These are phyloP conservation scores for Apis dorsata DNA, from an alignment of 1,140 invertebrate species.

Conservation along the genomic window DNA sequence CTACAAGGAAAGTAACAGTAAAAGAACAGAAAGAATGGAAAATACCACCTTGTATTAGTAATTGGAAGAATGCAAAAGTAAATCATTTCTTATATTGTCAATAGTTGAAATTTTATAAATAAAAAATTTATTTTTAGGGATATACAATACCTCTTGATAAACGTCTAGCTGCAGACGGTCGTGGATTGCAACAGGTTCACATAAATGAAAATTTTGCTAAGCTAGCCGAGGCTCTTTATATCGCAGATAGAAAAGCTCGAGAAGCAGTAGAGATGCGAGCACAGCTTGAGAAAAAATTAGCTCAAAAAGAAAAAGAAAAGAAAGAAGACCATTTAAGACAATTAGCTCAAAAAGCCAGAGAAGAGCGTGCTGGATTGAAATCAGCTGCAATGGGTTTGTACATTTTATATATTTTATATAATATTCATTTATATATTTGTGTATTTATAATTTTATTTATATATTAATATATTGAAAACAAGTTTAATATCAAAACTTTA, in stretches of 20 bases:
- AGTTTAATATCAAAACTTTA: background rate
- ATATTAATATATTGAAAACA: conserved; percentile 7
- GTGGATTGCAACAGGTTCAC: conserved; percentile 97
- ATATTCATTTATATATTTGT: background rate
- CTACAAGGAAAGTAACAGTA: conserved; percentile 97
- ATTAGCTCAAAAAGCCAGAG: conserved; percentile 96
- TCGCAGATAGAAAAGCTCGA: conserved; percentile 97
- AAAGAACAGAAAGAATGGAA: conserved; percentile 99
- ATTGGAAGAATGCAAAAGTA: conserved; percentile 99
- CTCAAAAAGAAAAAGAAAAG: conserved; percentile 98
- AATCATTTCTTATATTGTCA: background rate
- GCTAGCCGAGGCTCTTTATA: conserved; percentile 97
- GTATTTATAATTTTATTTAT: background rate
- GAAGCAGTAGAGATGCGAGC: conserved; percentile 98
- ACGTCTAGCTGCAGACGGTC: conserved; percentile 97
- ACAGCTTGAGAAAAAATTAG: conserved; percentile 97
- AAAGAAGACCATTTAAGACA: conserved; percentile 97
- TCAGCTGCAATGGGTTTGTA: conserved; percentile 68
- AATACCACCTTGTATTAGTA: conserved; percentile 99
- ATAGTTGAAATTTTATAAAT: background rate
- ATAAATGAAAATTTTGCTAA: conserved; percentile 99
- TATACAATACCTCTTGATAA: conserved; percentile 99
- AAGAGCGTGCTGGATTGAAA: conserved; percentile 94
- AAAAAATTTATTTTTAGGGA: conserved; percentile 81
- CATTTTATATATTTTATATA: background rate